Base-by-base conservation (phyloP, 2,797 vertebrate genomes). In the Mastacembelus armatus region DNA sequence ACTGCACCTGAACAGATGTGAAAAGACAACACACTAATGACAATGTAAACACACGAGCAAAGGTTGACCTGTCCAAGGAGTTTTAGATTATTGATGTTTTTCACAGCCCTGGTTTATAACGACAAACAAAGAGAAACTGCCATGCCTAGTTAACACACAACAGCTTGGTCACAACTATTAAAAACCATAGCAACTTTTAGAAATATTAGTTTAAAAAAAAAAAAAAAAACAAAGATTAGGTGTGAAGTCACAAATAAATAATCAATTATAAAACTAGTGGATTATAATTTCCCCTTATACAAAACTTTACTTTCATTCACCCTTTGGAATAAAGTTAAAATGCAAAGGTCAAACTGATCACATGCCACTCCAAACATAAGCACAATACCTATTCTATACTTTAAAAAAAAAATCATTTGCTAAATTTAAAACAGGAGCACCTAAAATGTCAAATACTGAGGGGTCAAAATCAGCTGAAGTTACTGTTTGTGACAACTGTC, bases 21-120 rank as follows among this genome's bases (percentile, higher is more conserved):
- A 65, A 81, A 73, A 74, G 63, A 63, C 63, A 63, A 70, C 78
- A 71, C 50, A 42, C 64, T 79, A 75, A 86, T 70, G 59, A 77
- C 62, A 81, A 65, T 16, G 67, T 83, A 84, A 83, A 87, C 85
- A 91, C 69, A 81, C 7, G 50, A 75, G 85, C 72, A 65, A 64
- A 76, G 50, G 83, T 77, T 87, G 85, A 85, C 78, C 92, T 88
- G 89, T 87, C 88, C 85, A 88, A 77, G 68, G 82, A 82, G 85
- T 76, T 38, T 60, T 54, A 78, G 62, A 65, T 77, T 91, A 91
- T 92, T 78, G 89, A 93, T 65, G 79, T 61, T 55, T 80, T 84
- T 51, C 77, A 21, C 36, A 19, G 64, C 78, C 72, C 44, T 43
- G 80, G 90, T 90, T 85, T 81, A 72, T 88, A 88, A 91, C 66